Conservation (phyloP, 2,113 vertebrate genomes). For the Silurus asotus region DNA sequence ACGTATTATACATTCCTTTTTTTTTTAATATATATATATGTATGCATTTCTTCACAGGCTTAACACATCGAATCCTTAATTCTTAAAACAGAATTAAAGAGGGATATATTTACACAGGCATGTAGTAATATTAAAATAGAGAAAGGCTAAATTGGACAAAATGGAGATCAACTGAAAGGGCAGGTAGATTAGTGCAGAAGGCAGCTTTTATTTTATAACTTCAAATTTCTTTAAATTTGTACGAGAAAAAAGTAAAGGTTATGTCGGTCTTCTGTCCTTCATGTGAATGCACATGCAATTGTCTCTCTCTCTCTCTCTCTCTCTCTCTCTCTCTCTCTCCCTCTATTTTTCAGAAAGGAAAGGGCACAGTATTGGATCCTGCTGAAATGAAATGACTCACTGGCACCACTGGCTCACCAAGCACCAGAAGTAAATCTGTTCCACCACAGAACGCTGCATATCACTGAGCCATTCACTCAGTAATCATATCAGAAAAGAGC, state of each 20-base stretch:
- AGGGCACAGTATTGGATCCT: constrained; percentile 27
- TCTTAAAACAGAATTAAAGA: background rate
- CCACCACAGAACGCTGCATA: constrained; percentile 14
- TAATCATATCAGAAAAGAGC: constrained; percentile 27
- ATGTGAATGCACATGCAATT: constrained; percentile 12
- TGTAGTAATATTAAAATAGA: constrained; percentile 4
- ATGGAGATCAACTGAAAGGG: constrained; percentile 34
- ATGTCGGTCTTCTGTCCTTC: constrained; percentile 31
- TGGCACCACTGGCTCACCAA: constrained; percentile 24
- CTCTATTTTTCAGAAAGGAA: constrained; percentile 16
- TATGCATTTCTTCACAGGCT: background rate
- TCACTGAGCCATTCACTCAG: constrained; percentile 19
- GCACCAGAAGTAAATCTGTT: constrained; percentile 29
- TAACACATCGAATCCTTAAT: background rate
- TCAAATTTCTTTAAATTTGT: constrained; percentile 29
- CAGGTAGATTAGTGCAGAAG: constrained; percentile 14
- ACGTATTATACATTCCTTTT: background rate
- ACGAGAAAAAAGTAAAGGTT: constrained; percentile 46
- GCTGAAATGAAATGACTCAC: constrained; percentile 42
- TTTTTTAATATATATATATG: too few species aligned
- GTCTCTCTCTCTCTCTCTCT: background rate
- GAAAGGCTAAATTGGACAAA: background rate
- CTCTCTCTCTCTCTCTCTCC: background rate
- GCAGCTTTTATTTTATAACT: constrained; percentile 30
- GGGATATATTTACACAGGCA: background rate